Base-by-base conservation (phyloP, 2,113 vertebrate genomes). In the Cettia cetti region DNA sequence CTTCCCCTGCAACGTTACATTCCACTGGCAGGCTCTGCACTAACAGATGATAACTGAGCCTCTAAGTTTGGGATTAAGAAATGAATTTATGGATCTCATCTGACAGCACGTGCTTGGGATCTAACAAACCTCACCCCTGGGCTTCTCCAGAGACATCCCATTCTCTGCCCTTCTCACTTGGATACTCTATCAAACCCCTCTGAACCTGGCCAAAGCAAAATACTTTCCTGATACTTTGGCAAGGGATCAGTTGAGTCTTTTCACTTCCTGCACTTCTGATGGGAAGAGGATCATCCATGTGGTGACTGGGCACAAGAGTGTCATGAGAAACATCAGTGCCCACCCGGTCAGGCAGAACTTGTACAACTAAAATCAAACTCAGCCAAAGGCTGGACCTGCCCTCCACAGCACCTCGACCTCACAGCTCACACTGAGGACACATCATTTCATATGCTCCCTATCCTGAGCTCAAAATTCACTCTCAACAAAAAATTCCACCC, bases 351-450 rank as follows among this genome's bases (percentile, higher is more conserved):
- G 70, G 70, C 21, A 85, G 31, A 63, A 63, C 24, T 15, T 13
- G n/a, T 2, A 14, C 59, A 70, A 9, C 47, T 14, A 5, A 69
- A 90, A 69, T 21, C 59, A 30, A 69, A 15, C 28, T 22, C 47
- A n/a, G 7, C 59, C 79, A 42, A 70, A 80, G 68, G 72, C 47
- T 44, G 72, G 42, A 9, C 14, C 30, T 52, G 52, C 4, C 20
- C 35, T 18, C 33, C 53, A 9, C 1, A 4, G 53, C 69, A 57
- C 10, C 3, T 1, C 13, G 7, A 5, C 28, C 52, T 40, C 60
- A 37, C 15, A 82, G 57, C 30, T 44, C 37, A n/a, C 1, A 17
- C 1, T 0, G 4, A 50, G 47, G 47, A 27, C 24, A 19, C 1
- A 3, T 8, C 39, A 17, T 66, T 81, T 52, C 60, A 40, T 19